Base-by-base conservation (phyloP, 2,797 vertebrate genomes). In the Ambastaia sidthimunki region DNA sequence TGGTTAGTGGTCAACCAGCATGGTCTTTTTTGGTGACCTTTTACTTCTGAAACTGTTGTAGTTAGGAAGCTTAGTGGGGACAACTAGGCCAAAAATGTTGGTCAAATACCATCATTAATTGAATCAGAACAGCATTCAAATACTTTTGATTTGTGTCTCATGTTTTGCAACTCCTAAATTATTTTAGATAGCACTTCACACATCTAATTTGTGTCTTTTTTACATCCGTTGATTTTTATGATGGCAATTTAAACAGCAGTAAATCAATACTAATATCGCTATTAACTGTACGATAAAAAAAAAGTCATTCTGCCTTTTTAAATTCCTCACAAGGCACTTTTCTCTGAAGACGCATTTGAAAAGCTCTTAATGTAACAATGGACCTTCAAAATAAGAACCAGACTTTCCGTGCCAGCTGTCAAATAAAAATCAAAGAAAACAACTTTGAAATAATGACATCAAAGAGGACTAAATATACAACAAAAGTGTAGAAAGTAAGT, bases 351-450 rank as follows among this genome's bases (percentile, higher is more conserved):
- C 13, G 52, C 54, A 3, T 50, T 67, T 21, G 60, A 18, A 62
- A 78, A 62, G n/a, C 11, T 3, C 9, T 50, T 54, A 44, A 31
- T 48, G 12, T 69, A 19, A 23, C 16, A 57, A 59, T n/a, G 11
- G 57, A 15, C 62, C 59, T 72, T 71, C 11, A 69, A 71, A 55
- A n/a, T 21, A 15, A 74, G 52, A 37, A 65, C 15, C n/a, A n/a
- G 60, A 60, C 63, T 50, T 48, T 60, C 10, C 4, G 12, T 55
- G 23, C 16, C 21, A 63, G 47, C 80, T 71, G 44, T 52, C 21
- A 18, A 21, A 4, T n/a, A n/a, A 21, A 47, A 76, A 74, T 76
- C 28, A 66, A 81, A 41, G 59, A 73, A 47, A 77, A 77, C 37
- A 34, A 79, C 48, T 44, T 31, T 18, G 0, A 76, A 57, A 52